Evolutionary conservation across 35 echinoderm and acorn worm species (phyloP).

Genomic region (Nesometra sesokonis): DNA sequence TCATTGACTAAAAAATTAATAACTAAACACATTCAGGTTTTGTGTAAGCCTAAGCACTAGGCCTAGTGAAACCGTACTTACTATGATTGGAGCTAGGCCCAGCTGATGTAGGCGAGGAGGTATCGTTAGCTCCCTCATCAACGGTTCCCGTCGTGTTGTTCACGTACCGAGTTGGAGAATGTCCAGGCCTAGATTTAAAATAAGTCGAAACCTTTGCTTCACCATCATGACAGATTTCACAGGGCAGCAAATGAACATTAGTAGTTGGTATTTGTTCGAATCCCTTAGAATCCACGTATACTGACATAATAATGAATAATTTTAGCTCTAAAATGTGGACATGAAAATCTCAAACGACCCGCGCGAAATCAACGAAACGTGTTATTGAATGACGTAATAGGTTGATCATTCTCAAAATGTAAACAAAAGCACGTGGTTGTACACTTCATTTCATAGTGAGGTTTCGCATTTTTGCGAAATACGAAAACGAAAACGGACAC

Average conservation of each 20-base stretch:
- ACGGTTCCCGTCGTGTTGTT: background rate
- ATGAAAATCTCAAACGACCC: background rate
- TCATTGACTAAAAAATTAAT: too few species aligned
- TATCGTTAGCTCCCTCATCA: background rate
- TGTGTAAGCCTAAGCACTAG: too few species aligned
- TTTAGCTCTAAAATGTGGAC: background rate
- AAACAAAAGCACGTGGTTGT: background rate
- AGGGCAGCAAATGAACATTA: background rate
- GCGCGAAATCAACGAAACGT: background rate
- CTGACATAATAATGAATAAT: background rate
- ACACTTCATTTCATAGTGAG: too few species aligned
- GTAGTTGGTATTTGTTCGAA: background rate
- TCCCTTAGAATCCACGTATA: background rate
- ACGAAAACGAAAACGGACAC: too few species aligned
- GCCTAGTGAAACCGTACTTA: background rate
- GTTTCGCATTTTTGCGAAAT: too few species aligned
- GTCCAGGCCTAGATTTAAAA: background rate
- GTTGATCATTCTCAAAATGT: background rate
- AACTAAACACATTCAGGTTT: too few species aligned
- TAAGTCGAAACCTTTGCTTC: background rate
- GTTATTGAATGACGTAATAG: background rate
- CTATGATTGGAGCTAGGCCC: background rate
- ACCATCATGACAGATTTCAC: background rate
- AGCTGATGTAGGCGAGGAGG: background rate
- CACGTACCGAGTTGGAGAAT: background rate